Evolutionary conservation across 2,888 invertebrate genomes (phyloP).

Genomic region (Caenorhabditis sp.): DNA sequence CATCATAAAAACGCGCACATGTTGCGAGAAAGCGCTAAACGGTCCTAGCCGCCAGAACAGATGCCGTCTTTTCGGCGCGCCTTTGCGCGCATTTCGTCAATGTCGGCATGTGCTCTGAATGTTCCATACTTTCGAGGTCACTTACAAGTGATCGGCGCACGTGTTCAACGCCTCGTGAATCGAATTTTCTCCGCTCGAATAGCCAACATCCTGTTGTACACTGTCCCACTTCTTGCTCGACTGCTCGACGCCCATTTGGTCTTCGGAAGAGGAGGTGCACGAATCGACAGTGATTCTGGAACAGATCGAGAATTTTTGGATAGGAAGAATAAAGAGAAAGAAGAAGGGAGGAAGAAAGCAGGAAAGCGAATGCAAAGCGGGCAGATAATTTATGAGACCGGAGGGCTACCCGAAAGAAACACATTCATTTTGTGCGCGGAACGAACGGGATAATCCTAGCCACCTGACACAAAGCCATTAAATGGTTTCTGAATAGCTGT

Average conservation of each 20-base stretch:
- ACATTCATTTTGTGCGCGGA: slow-evolving; percentile 39
- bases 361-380: slow-evolving; percentile 10
- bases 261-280: slow-evolving; percentile 56
- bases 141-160: slow-evolving; percentile 55
- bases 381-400: slow-evolving; percentile 28
- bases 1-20: slow-evolving; percentile 38
- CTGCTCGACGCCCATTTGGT: slow-evolving; percentile 29
- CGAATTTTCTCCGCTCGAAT: slow-evolving; percentile 72
- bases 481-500: slow-evolving; percentile 18
- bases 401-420: slow-evolving; percentile 32
- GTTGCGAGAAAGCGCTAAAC: slow-evolving; percentile 43
- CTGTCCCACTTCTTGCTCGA: slow-evolving; percentile 62
- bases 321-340: background rate
- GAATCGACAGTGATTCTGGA: slow-evolving; percentile 59
- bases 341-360: background rate
- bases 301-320: background rate
- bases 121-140: too few relatives aligned
- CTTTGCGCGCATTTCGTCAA: slow-evolving; percentile 2
- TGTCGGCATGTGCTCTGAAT: background rate
- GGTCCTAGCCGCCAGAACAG: slow-evolving; percentile 8
- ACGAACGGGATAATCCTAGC: slow-evolving; percentile 33
- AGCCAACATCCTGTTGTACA: slow-evolving; percentile 69
- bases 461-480: slow-evolving; percentile 34
- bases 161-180: slow-evolving; percentile 66
- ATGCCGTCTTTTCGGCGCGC: background rate